A percentile compares a stretch with the other conserved stretches of the same genome.
Evolutionary conservation across 2,797 vertebrate species (phyloP).

Genomic region (Arnoldichthys spilopterus): DNA sequence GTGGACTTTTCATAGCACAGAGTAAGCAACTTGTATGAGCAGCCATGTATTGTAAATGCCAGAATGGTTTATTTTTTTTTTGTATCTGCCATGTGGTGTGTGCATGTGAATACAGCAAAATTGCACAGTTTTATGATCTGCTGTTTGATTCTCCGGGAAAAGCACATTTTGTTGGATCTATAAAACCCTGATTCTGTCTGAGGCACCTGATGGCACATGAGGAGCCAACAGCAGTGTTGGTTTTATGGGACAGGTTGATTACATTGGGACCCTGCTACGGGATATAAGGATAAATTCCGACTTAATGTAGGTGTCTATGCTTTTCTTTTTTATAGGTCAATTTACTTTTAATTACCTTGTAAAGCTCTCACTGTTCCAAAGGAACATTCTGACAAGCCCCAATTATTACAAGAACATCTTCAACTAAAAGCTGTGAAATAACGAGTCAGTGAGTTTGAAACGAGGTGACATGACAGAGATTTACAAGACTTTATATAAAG

Average conservation of each 20-base stretch:
- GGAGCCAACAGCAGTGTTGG: slow-evolving; percentile 64
- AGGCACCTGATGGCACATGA: slow-evolving; percentile 70
- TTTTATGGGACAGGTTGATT: slow-evolving; percentile 78
- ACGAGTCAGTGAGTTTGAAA: not conserved
- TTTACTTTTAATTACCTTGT: slow-evolving; percentile 77
- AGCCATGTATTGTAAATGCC: slow-evolving; percentile 62
- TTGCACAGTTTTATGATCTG: slow-evolving; percentile 67
- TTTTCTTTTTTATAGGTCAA: slow-evolving; percentile 72
- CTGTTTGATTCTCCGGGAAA: slow-evolving; percentile 52
- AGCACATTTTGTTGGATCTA: slow-evolving; percentile 67
- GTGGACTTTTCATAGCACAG: slow-evolving; percentile 22
- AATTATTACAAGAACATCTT: slow-evolving; percentile 59
- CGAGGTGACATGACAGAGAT: not conserved
- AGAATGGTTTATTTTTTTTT: slow-evolving; percentile 60
- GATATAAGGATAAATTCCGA: slow-evolving; percentile 58
- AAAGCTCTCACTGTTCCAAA: slow-evolving; percentile 71
- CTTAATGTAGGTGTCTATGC: slow-evolving; percentile 60
- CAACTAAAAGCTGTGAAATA: not conserved
- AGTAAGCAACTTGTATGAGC: slow-evolving; percentile 44
- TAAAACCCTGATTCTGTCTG: slow-evolving; percentile 67
- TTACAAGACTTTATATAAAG: not conserved
- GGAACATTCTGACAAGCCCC: slow-evolving; percentile 63
- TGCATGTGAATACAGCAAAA: slow-evolving; percentile 53
- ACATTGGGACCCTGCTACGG: slow-evolving; percentile 68
- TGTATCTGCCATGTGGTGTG: slow-evolving; percentile 48